Base-by-base conservation (phyloP, 2,888 invertebrate genomes). In the Leptopilina drosophilae region DNA sequence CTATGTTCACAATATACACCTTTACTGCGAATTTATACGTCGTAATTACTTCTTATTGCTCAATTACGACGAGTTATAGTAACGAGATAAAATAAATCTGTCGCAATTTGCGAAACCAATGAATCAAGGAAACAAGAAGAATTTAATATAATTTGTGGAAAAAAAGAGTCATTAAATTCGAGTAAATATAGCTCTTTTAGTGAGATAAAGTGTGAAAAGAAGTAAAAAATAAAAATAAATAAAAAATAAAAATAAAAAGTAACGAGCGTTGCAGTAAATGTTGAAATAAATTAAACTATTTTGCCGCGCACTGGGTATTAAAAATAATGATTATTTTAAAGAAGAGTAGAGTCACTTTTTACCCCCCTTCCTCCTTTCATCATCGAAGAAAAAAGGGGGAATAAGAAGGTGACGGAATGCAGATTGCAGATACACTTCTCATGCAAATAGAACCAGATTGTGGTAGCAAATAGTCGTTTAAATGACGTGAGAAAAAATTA, bases 341-440 rank as follows among this genome's bases (percentile, higher is more conserved):
- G 42, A 42, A 42, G 49, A 49, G 49, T 33, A 33, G 11, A 49
- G n/a, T 15, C 8, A 33, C 33, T 33, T 33, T 33, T 33, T 33
- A 33, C 33, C 33, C 33, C 33, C 5, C 33, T 2, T 5, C 33
- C 33, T 0, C 33, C 33, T 3, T 20, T 20, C 20, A 20, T 33
- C 33, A 33, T 33, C 33, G 33, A 33, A 62, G 9, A 62, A 9
- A 20, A 33, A 15, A 15, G 62, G 8, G 20, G 8, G 9, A 20
- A 62, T 1, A 62, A n/a, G 62, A 62, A 62, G n/a, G 15, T 15
- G 11, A 73, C 26, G 53, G 73, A 56, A 33, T 53, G 53, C 73
- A 49, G 46, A 49, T 69, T 59, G 59, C 49, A 73, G 69, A 73
- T 73, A 73, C 26, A 73, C 53, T 73, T 73, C 26, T 20, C 56